Percentiles rank a stretch among this genome's conserved stretches.
phyloP scores from a whole-genome alignment of 2,888 invertebrate genomes.

The Plutella xylostella region DNA sequence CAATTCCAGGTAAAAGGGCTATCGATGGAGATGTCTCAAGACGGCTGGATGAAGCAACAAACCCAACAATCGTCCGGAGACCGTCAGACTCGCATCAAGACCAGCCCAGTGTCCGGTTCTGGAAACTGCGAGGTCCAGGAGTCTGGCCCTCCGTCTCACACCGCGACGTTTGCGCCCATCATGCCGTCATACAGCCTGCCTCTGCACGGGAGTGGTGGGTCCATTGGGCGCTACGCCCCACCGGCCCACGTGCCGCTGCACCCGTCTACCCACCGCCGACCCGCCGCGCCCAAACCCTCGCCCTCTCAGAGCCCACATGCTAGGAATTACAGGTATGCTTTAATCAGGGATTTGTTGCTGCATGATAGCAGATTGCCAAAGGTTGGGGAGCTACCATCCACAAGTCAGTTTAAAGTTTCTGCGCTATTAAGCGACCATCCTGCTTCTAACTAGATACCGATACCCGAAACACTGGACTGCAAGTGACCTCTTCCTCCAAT shows the following conservation, averaged over 20 bases:
- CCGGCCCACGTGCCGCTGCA: slow-evolving; percentile 71
- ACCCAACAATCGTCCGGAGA: slow-evolving; percentile 53
- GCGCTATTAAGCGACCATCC: too few relatives aligned
- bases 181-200: slow-evolving; percentile 53
- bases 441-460: too few relatives aligned
- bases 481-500: too few relatives aligned
- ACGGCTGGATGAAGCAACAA: slow-evolving; percentile 62
- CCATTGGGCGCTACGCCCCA: slow-evolving; percentile 62
- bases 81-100: slow-evolving; percentile 55
- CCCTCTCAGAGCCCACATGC: slow-evolving; percentile 66
- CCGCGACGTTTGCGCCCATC: slow-evolving; percentile 54
- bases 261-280: slow-evolving; percentile 54
- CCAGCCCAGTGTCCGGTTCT: slow-evolving; percentile 57
- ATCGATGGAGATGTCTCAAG: slow-evolving; percentile 65
- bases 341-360: background rate
- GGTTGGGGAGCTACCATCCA: too few relatives aligned
- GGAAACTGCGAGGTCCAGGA: slow-evolving; percentile 66
- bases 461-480: too few relatives aligned
- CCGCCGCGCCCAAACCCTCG: slow-evolving; percentile 59
- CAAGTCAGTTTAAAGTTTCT: too few relatives aligned
- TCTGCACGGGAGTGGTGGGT: slow-evolving; percentile 42
- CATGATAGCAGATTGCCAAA: too few relatives aligned
- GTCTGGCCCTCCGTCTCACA: slow-evolving; percentile 61
- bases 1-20: slow-evolving; percentile 58
- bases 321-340: slow-evolving; percentile 65